Percentiles rank a stretch among this genome's conserved stretches.
Evolutionary conservation across 1,140 invertebrate species (phyloP).

Genomic region (Monochamus saltuarius): DNA sequence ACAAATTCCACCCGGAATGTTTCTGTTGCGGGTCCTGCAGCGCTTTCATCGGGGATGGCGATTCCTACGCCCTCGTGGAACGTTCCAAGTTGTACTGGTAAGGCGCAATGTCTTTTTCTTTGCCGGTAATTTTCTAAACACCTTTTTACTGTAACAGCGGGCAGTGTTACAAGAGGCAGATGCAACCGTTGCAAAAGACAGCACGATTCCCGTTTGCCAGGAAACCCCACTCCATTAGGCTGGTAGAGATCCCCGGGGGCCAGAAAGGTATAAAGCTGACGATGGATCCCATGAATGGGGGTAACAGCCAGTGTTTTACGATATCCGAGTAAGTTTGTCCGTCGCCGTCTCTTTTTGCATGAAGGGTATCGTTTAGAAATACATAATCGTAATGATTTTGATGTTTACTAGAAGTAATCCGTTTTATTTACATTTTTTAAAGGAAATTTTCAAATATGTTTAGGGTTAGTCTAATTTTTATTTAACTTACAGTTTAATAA

Average conservation of each 20-base stretch:
- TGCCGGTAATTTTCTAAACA: background rate
- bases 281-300: slow-evolving; percentile 53
- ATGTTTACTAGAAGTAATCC: background rate
- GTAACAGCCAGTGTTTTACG: slow-evolving; percentile 55
- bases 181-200: slow-evolving; percentile 58
- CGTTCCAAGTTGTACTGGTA: slow-evolving; percentile 86
- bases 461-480: too few relatives aligned
- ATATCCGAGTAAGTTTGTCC: slow-evolving; percentile 61
- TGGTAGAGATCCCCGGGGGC: slow-evolving; percentile 73
- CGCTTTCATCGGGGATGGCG: slow-evolving; percentile 87
- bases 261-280: slow-evolving; percentile 61
- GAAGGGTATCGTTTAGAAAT: slow-evolving; percentile 3
- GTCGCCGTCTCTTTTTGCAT: background rate
- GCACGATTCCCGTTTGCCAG: slow-evolving; percentile 58
- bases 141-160: slow-evolving; percentile 54
- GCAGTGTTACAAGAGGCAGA: slow-evolving; percentile 64
- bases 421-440: background rate
- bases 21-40: slow-evolving; percentile 82
- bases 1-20: slow-evolving; percentile 95
- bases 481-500: too few relatives aligned
- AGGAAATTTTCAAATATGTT: too few relatives aligned
- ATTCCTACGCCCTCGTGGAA: slow-evolving; percentile 87
- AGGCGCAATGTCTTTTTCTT: slow-evolving; percentile 26
- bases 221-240: slow-evolving; percentile 74
- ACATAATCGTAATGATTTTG: background rate